These are phyloP conservation scores for Sparidentex hasta DNA, from an alignment of 2,797 vertebrate species.

Conservation along the genomic window DNA sequence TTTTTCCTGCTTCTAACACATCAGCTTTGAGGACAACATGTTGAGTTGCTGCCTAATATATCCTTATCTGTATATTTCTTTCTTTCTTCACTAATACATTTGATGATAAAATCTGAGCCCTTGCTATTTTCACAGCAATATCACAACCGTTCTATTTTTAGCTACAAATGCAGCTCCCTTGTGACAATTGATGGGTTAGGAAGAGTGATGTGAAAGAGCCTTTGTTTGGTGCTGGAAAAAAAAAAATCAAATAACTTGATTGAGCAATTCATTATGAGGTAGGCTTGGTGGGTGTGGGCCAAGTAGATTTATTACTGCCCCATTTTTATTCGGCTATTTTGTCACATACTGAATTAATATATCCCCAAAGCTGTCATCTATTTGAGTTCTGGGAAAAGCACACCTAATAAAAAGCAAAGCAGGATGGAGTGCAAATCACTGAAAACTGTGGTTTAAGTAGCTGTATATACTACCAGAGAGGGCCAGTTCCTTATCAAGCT, in stretches of 20 bases:
- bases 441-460: slow-evolving; percentile 24
- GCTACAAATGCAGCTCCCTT: background rate
- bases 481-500: slow-evolving; percentile 44
- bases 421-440: background rate
- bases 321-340: background rate
- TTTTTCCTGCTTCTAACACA: no score
- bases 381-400: background rate
- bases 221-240: background rate
- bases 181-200: background rate
- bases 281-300: background rate
- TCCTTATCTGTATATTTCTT: no score
- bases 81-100: background rate
- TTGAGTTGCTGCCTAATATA: no score
- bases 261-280: background rate
- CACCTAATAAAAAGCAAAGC: background rate
- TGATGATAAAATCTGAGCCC: slow-evolving; percentile 6
- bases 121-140: slow-evolving; percentile 21
- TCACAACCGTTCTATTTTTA: slow-evolving; percentile 33
- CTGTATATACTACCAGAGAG: slow-evolving; percentile 13
- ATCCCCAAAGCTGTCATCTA: background rate
- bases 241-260: background rate
- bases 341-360: background rate
- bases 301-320: background rate
- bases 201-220: background rate
- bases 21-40: no score